These are phyloP conservation scores for Leptothorax acervorum DNA, from an alignment of 2,888 invertebrate species.

Conservation along the genomic window DNA sequence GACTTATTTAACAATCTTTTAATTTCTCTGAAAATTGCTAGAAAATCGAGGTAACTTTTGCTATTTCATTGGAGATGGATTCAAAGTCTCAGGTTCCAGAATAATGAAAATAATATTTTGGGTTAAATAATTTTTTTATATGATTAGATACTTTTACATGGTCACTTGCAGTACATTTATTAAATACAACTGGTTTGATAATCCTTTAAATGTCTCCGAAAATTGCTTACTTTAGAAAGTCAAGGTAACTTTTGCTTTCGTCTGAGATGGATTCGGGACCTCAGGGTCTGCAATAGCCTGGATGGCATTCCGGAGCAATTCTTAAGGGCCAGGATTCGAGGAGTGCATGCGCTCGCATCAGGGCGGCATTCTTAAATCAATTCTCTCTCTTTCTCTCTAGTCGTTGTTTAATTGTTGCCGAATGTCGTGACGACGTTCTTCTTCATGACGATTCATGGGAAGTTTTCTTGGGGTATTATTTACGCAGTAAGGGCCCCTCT, in stretches of 20 bases:
- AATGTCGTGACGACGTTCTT: too few species aligned
- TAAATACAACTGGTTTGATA: too few species aligned
- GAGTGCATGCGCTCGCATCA: slow-evolving; percentile 68
- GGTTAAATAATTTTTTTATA: not conserved
- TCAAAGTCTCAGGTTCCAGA: not conserved
- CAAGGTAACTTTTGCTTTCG: not conserved
- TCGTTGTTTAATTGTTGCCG: too few species aligned
- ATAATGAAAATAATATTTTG: not conserved
- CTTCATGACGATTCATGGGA: too few species aligned
- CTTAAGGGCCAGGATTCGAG: slow-evolving; percentile 66
- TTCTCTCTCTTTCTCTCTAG: slow-evolving; percentile 58
- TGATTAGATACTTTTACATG: not conserved
- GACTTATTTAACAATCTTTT: not conserved
- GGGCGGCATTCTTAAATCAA: slow-evolving; percentile 80
- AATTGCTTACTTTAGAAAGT: not conserved
- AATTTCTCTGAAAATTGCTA: not conserved
- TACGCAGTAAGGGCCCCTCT: too few species aligned
- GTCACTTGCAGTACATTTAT: too few species aligned
- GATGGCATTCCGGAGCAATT: slow-evolving; percentile 62
- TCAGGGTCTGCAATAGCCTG: not conserved
- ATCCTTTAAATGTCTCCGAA: not conserved
- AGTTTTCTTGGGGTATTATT: too few species aligned
- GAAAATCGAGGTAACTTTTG: not conserved
- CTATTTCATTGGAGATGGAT: not conserved
- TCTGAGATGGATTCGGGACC: not conserved